phyloP scores from a whole-genome alignment of 2,113 vertebrate species.

The Paralichthys olivaceus region DNA sequence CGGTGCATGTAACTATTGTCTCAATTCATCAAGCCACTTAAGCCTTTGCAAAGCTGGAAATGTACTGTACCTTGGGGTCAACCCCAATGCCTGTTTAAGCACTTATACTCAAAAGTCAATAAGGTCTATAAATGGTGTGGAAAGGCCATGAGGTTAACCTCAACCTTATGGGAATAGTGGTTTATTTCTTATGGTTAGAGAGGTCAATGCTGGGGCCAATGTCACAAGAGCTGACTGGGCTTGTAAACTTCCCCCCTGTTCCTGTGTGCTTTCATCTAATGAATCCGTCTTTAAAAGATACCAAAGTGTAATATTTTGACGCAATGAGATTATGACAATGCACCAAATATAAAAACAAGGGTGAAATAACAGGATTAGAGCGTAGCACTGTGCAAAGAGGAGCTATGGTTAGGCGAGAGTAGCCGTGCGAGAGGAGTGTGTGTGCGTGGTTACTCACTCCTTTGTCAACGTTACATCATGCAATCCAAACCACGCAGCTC shows the following conservation, averaged over 20 bases:
- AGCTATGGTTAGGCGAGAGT: conserved; percentile 33
- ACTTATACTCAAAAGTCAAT: conserved; percentile 50
- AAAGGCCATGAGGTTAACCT: conserved; percentile 11
- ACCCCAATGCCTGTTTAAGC: conserved; percentile 40
- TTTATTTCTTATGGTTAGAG: conserved; percentile 23
- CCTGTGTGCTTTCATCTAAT: not conserved
- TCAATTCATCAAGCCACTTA: conserved; percentile 51
- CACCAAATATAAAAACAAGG: conserved; percentile 17
- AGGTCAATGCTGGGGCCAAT: conserved; percentile 30
- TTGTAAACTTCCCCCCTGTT: not conserved
- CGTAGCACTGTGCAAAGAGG: conserved; percentile 28
- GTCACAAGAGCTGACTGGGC: conserved; percentile 28
- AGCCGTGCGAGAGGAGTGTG: conserved; percentile 36
- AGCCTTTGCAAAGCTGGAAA: conserved; percentile 35
- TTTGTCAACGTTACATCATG: conserved; percentile 83
- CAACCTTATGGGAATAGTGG: not conserved
- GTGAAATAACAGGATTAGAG: conserved; percentile 9
- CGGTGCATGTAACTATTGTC: conserved; percentile 38
- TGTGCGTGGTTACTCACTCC: conserved; percentile 74
- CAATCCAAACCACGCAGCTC: conserved; percentile 74
- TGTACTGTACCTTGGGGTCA: conserved; percentile 36
- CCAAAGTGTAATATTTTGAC: not conserved
- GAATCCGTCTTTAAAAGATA: not conserved
- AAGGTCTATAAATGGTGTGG: conserved; percentile 12
- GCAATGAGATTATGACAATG: not conserved